Evolutionary conservation across 2,797 vertebrate species (phyloP).

Genomic region (Spinus olivaceus): DNA sequence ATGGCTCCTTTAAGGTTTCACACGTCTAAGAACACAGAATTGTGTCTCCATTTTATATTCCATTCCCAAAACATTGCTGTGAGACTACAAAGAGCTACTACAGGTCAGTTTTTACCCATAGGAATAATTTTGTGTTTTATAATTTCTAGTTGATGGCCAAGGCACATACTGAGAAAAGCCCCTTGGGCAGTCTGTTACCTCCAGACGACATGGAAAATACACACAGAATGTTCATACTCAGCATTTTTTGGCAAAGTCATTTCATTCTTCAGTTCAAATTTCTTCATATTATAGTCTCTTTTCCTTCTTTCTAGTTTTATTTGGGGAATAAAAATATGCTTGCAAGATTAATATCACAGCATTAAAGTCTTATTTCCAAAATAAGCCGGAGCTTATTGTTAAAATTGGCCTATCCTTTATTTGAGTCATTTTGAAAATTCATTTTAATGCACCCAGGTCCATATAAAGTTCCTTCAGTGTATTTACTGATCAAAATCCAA

Average conservation of each 20-base stretch:
- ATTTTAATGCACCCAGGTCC: not conserved
- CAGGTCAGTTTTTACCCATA: not conserved
- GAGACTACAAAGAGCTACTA: not conserved
- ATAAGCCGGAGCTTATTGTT: not conserved
- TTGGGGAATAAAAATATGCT: not conserved
- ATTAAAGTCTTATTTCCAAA: not conserved
- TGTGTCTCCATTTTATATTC: not conserved
- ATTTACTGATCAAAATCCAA: not conserved
- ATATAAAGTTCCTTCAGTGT: not conserved
- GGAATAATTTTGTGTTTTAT: not conserved
- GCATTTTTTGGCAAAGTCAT: not conserved
- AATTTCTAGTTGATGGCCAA: not conserved
- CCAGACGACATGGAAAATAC: not conserved
- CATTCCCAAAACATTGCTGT: not conserved
- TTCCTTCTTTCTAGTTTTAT: not conserved
- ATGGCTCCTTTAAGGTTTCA: not conserved
- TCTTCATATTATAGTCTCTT: not conserved
- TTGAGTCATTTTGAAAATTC: not conserved
- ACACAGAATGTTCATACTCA: not conserved
- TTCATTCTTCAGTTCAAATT: not conserved
- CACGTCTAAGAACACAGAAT: not conserved
- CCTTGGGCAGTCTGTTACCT: not conserved
- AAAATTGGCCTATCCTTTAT: not conserved
- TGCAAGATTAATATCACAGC: not conserved
- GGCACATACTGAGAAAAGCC: not conserved